Percentiles rank a stretch among this genome's conserved stretches.
Conservation (phyloP, 2,797 vertebrate species). For the Meriones psammophilus region DNA sequence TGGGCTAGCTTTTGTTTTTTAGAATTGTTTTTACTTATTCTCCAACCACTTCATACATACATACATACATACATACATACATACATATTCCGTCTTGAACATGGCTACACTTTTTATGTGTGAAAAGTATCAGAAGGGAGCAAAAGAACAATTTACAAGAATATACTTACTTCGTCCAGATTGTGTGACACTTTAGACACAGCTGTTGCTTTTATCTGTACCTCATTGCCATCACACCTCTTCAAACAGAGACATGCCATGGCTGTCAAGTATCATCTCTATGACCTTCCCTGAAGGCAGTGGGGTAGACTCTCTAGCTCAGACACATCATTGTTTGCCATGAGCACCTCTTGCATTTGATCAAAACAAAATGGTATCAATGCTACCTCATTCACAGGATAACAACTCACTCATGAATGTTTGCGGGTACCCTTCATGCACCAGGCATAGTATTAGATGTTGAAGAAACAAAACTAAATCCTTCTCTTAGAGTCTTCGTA, state of each 20-base stretch:
- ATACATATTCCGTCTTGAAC: not conserved
- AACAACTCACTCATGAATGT: not conserved
- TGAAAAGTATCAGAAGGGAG: not conserved
- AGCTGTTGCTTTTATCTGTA: constrained; percentile 5
- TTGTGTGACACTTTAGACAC: not conserved
- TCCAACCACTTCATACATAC: not conserved
- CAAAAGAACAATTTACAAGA: not conserved
- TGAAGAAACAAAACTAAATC: constrained; percentile 20
- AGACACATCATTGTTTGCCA: not conserved
- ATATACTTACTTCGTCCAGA: not conserved
- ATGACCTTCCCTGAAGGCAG: not conserved
- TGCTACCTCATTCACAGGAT: not conserved
- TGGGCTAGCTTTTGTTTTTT: not conserved
- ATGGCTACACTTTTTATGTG: not conserved
- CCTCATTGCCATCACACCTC: not conserved
- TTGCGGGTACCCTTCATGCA: not conserved
- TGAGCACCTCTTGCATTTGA: not conserved
- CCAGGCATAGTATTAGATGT: not conserved
- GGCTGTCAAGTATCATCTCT: not conserved
- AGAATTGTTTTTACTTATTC: not conserved
- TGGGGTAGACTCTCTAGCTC: not conserved
- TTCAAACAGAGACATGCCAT: not conserved
- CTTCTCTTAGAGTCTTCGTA: not conserved
- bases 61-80: not conserved
- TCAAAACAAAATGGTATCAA: constrained; percentile 1